A percentile compares a stretch with the other conserved stretches of the same genome.
Conservation (phyloP, 2,113 vertebrate species). For the Artemisiospiza belli region DNA sequence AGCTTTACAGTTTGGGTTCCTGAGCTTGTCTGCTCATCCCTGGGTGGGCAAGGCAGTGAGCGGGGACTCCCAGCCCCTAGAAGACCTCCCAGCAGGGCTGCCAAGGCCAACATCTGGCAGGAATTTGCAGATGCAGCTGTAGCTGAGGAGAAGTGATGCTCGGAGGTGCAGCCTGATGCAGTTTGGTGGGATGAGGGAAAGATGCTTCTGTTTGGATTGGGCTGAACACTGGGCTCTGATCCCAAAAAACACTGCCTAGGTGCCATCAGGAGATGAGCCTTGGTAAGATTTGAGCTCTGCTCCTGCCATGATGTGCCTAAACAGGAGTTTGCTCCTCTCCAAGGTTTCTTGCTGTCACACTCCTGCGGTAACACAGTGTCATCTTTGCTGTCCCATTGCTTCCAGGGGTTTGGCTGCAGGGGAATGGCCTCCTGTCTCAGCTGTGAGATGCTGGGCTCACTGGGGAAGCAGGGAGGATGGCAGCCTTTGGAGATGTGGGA, state of each 20-base stretch:
- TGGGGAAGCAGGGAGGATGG: not conserved
- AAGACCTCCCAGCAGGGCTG: not conserved
- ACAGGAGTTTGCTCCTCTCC: not conserved
- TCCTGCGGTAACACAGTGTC: fast-evolving
- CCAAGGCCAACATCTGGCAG: not conserved
- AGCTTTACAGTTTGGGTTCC: not conserved
- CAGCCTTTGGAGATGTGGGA: not conserved
- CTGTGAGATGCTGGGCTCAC: not conserved
- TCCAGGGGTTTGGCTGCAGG: not conserved
- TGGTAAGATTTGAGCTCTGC: not conserved
- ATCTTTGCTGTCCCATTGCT: not conserved
- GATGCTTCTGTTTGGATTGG: not conserved
- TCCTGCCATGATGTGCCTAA: fast-evolving
- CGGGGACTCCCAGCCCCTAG: not conserved
- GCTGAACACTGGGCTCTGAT: not conserved
- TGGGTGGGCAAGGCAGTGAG: not conserved
- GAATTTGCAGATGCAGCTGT: not conserved
- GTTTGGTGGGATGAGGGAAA: not conserved
- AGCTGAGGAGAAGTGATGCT: not conserved
- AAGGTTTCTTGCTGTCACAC: not conserved
- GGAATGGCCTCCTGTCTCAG: not conserved
- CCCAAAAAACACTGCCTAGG: not conserved
- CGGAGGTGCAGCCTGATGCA: fast-evolving
- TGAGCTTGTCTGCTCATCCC: not conserved
- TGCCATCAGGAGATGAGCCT: not conserved